Evolutionary conservation across 92 coral and sea anemone species (phyloP).

Genomic region (Palythoa caribaeorum): DNA sequence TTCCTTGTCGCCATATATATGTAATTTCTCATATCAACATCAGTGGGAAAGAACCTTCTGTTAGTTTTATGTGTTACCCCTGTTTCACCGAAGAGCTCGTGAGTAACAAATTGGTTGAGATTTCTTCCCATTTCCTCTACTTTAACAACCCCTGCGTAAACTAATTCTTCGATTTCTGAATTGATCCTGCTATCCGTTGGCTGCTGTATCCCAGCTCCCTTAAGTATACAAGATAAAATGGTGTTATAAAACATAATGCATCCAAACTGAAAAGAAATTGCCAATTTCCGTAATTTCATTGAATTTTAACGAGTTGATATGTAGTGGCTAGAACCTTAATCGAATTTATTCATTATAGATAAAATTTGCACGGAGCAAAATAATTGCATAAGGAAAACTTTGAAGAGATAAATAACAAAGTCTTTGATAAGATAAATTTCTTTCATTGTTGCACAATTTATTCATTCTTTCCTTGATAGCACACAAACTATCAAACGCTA

Average conservation of each 20-base stretch:
- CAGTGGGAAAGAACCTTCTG: slow-evolving; percentile 48
- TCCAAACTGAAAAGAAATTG: slow-evolving; percentile 1
- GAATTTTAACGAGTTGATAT: neutral
- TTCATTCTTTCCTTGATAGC: neutral
- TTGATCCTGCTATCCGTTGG: slow-evolving; percentile 43
- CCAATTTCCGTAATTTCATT: neutral
- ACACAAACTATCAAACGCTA: neutral
- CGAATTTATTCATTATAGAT: neutral
- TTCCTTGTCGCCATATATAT: slow-evolving; percentile 54
- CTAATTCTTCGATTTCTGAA: slow-evolving; percentile 56
- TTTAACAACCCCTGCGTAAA: slow-evolving; percentile 56
- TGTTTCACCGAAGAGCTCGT: slow-evolving; percentile 42
- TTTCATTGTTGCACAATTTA: neutral
- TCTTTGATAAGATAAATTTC: neutral
- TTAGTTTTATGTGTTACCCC: slow-evolving; percentile 36
- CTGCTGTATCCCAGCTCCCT: slow-evolving; percentile 61
- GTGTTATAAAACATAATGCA: neutral
- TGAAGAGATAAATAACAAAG: neutral
- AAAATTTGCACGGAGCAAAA: neutral
- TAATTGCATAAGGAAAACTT: neutral
- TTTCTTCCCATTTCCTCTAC: slow-evolving; percentile 68
- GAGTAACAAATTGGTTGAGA: slow-evolving; percentile 42
- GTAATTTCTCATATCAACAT: slow-evolving; percentile 41
- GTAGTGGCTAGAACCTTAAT: neutral
- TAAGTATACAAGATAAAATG: neutral